Evolutionary conservation across 2,888 invertebrate genomes (phyloP), one percentile per base, ranked within the genome.

Genomic region (Alloscopus bannaensis): DNA sequence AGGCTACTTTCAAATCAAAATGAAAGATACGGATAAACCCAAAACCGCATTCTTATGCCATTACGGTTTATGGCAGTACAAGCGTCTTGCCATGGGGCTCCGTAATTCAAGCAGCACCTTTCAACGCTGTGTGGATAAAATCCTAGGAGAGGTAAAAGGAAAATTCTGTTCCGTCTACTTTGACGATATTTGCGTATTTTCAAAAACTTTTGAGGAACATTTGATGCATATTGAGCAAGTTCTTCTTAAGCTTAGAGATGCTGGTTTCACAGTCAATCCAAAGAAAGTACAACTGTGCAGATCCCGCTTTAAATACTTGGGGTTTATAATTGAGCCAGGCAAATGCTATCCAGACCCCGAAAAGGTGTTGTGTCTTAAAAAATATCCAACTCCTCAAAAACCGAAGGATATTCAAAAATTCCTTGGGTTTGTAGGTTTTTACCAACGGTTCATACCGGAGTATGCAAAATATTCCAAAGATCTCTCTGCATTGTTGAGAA

Each of bases 101-200:
- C 83, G 84, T 55, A 87, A 86, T 47, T 83, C 86, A 0, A 87
- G 87, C 0, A 83, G 84, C 0, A 87, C 87, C 0, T 88, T 88
- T 79, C 87, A 87, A 80, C 22, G 88, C 3, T 59, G 86, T 13
- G 87, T 88, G 83, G 86, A 87, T 88, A 4, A 26, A 4, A 55
- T 81, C 0, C 29, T 89, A 13, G 71, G 78, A 16, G 86, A 86
- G 0, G 29, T 86, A 45, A 86, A 87, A 83, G 86, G 86, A 3
- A 80, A 81, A 59, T 36, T 85, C 52, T 83, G 83, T 52, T 85
- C 84, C 47, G 84, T 86, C 0, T 87, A 87, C 77, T 80, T 87
- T 28, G 88, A 88, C 31, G 87, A 88, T 79, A 83, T 87, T 18
- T 70, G 87, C 11, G 36, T 83, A 4, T 78, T 66, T 31, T 70